A percentile compares a stretch with the other conserved stretches of the same genome.
These are phyloP conservation scores for Pachymerium ferrugineum DNA, from an alignment of 2,888 invertebrate species.

Conservation along the genomic window DNA sequence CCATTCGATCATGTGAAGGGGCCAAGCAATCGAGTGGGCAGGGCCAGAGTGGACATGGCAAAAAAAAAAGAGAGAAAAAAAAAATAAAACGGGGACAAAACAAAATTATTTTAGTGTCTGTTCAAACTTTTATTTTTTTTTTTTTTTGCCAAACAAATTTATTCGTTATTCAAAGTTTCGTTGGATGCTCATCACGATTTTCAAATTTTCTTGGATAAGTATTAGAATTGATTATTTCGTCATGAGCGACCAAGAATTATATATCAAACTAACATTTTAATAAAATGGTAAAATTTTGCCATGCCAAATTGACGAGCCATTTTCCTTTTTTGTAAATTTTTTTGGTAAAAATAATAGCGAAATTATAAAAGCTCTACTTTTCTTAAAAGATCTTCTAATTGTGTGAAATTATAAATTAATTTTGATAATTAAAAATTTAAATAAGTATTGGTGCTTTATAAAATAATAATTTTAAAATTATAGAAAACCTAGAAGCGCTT, in stretches of 20 bases:
- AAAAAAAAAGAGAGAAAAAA: slow-evolving; percentile 30
- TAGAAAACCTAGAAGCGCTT: neutral
- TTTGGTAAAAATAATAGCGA: neutral
- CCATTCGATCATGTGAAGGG: slow-evolving; percentile 34
- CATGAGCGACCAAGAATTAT: neutral
- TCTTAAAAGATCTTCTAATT: neutral
- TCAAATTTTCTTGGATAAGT: neutral
- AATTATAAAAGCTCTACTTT: neutral
- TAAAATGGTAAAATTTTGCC: neutral
- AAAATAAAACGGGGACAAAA: slow-evolving; percentile 32
- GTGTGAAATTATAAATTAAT: neutral
- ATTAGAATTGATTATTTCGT: neutral
- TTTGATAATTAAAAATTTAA: neutral
- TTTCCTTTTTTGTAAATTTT: too few species aligned
- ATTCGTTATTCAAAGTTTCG: neutral
- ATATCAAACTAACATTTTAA: neutral
- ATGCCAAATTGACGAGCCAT: neutral
- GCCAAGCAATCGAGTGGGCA: slow-evolving; percentile 35
- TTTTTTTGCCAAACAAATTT: neutral
- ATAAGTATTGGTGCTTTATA: neutral
- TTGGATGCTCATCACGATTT: neutral
- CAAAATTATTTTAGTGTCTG: slow-evolving; percentile 30
- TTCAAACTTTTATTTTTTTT: neutral
- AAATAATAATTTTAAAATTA: neutral
- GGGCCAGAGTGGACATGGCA: slow-evolving; percentile 33